Evolutionary conservation across 2,797 vertebrate genomes (phyloP).

Genomic region (Artibeus jamaicensis): DNA sequence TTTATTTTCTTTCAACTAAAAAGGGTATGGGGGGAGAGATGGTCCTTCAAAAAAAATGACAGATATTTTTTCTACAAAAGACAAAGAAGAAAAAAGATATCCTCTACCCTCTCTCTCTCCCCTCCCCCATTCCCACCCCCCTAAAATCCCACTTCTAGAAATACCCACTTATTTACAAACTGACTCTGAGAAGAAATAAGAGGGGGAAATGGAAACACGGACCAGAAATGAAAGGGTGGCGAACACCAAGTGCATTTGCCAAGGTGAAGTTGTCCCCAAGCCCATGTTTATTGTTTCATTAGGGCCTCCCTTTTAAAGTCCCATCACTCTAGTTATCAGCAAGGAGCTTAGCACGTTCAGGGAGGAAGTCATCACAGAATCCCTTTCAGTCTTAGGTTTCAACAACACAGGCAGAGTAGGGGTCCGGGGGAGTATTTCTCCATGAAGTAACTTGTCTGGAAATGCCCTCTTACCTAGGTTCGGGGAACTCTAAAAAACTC

Average conservation of each 20-base stretch:
- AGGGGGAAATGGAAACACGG: not conserved
- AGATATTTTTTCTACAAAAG: not conserved
- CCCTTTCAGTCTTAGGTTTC: not conserved
- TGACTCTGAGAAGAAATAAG: conserved; percentile 10
- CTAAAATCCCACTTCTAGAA: not conserved
- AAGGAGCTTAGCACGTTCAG: not conserved
- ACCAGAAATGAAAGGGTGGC: not conserved
- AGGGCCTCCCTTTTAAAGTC: not conserved
- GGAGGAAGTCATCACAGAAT: not conserved
- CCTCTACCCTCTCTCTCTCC: not conserved
- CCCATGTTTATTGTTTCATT: not conserved
- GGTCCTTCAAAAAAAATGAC: not conserved
- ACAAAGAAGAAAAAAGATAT: not conserved
- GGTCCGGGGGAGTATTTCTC: not conserved
- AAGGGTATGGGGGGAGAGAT: not conserved
- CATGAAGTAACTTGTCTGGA: not conserved
- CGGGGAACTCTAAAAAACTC: not conserved
- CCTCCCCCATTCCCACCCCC: accelerated
- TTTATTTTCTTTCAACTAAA: conserved; percentile 24
- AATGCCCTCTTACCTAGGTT: not conserved
- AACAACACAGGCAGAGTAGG: not conserved
- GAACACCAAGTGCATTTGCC: not conserved
- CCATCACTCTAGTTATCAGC: not conserved
- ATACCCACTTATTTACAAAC: not conserved
- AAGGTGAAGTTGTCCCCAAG: not conserved